Evolutionary conservation across 2,797 vertebrate genomes (phyloP).

Genomic region (Aeoliscus strigatus): DNA sequence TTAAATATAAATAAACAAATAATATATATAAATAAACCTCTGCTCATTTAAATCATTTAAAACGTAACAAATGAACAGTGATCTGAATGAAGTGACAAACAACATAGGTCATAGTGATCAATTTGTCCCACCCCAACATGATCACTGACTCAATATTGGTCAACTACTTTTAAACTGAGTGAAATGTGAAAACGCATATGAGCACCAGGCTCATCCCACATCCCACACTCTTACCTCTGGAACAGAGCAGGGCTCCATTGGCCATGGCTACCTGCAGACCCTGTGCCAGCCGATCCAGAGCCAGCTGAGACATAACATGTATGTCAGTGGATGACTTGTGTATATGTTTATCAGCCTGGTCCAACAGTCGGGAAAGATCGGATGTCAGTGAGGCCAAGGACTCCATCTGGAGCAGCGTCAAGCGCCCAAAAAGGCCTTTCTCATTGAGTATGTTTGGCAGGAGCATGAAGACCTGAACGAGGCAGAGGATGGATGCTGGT

Average conservation of each 20-base stretch:
- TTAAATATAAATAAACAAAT: too few relatives aligned
- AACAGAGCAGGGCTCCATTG: conserved; percentile 88
- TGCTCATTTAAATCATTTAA: too few relatives aligned
- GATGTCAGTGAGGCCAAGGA: conserved; percentile 86
- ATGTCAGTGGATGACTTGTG: conserved; percentile 62
- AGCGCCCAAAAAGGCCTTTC: conserved; percentile 88
- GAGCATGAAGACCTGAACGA: conserved; percentile 84
- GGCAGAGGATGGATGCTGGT: conserved; percentile 8
- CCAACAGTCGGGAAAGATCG: conserved; percentile 82
- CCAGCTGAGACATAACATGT: conserved; percentile 83
- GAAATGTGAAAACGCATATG: too few relatives aligned
- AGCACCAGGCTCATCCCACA: neutral
- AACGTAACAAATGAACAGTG: too few relatives aligned
- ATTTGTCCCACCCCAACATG: too few relatives aligned
- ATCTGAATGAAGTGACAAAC: too few relatives aligned
- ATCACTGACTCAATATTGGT: too few relatives aligned
- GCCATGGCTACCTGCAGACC: conserved; percentile 94
- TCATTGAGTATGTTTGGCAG: conserved; percentile 88
- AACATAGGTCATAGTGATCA: too few relatives aligned
- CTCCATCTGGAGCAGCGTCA: conserved; percentile 87
- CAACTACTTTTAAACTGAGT: too few relatives aligned
- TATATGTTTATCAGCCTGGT: conserved; percentile 76
- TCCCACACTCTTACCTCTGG: conserved; percentile 77
- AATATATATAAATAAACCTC: too few relatives aligned
- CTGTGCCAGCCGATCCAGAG: conserved; percentile 91